Evolutionary conservation across 2,113 vertebrate species (phyloP).

Genomic region (Platichthys stellatus): DNA sequence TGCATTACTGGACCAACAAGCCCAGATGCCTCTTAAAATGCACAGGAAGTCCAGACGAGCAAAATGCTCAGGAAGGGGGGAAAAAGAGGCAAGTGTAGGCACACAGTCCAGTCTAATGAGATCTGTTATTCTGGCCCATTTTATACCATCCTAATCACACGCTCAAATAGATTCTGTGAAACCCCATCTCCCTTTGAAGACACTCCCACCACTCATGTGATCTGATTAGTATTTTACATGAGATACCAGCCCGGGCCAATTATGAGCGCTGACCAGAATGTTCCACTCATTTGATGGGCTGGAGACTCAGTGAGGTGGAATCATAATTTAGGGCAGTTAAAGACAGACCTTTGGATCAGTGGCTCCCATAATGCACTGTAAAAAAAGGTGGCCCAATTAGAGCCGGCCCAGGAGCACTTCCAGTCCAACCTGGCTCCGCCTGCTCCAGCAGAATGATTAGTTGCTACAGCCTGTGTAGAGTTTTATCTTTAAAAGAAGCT

Average conservation of each 20-base stretch:
- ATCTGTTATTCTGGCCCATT: slow-evolving; percentile 71
- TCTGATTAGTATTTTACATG: slow-evolving; percentile 77
- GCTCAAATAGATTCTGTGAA: slow-evolving; percentile 71
- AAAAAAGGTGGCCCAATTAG: slow-evolving; percentile 74
- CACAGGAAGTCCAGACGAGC: slow-evolving; percentile 58
- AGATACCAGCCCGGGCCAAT: slow-evolving; percentile 67
- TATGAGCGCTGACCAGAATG: slow-evolving; percentile 70
- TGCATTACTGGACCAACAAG: slow-evolving; percentile 62
- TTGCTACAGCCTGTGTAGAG: slow-evolving; percentile 25
- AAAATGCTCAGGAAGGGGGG: slow-evolving; percentile 51
- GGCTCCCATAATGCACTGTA: slow-evolving; percentile 63
- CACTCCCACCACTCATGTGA: slow-evolving; percentile 65
- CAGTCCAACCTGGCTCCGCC: slow-evolving; percentile 31
- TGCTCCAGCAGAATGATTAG: slow-evolving; percentile 47
- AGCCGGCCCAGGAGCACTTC: slow-evolving; percentile 53
- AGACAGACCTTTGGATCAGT: slow-evolving; percentile 67
- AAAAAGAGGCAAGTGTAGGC: slow-evolving; percentile 35
- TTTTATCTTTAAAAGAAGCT: slow-evolving; percentile 7
- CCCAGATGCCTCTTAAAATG: slow-evolving; percentile 62
- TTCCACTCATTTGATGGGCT: slow-evolving; percentile 74
- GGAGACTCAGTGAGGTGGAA: slow-evolving; percentile 70
- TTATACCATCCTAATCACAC: slow-evolving; percentile 74
- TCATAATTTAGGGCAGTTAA: slow-evolving; percentile 75
- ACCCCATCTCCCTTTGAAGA: slow-evolving; percentile 69
- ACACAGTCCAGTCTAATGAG: slow-evolving; percentile 63